Evolutionary conservation across 2,797 vertebrate species (phyloP), one percentile per base, ranked within the genome.

Genomic region (Toxotes lorentzi): DNA sequence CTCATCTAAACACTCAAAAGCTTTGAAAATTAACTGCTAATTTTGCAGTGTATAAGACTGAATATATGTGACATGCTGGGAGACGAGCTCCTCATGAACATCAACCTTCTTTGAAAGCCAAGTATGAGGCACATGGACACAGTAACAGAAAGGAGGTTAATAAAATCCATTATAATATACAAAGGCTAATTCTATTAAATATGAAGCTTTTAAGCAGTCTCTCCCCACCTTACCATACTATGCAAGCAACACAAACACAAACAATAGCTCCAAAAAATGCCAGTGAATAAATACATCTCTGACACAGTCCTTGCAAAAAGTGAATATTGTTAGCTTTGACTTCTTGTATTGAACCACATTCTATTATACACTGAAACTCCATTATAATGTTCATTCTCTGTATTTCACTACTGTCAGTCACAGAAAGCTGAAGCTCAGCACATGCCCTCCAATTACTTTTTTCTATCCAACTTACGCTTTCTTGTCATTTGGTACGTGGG

Each of bases 381-480:
- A 38, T 14, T 27, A 57, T n/a, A 19, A 16, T 27, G 12, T 54
- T 23, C 9, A 13, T 43, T 53, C n/a, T 11, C 47, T 14, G 13
- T 7, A 30, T 21, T 45, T 27, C n/a, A 17, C 13, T 19, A 50
- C 13, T 14, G 16, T 24, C 16, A 0, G 7, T 47, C 16, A 71
- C 48, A 70, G 27, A 48, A 24, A n/a, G 41, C 24, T 56, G 8
- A 40, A 27, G 34, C 38, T 45, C 53, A 43, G 34, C 69, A 40
- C 4, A 4, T 4, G 9, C 11, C 16, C 21, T 23, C 30, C 11
- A 21, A 47, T 32, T 1, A 63, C 14, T 61, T 47, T 61, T 47
- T n/a, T 21, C 10, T 4, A 7, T 53, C 3, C 1, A 17, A 93
- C 94, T 94, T 84, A 99, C 98, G 94, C 94, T 90, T 93, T 97